A percentile compares a stretch with the other conserved stretches of the same genome.
phyloP scores from a whole-genome alignment of 1,140 invertebrate species.

The Chlorops oryzae region DNA sequence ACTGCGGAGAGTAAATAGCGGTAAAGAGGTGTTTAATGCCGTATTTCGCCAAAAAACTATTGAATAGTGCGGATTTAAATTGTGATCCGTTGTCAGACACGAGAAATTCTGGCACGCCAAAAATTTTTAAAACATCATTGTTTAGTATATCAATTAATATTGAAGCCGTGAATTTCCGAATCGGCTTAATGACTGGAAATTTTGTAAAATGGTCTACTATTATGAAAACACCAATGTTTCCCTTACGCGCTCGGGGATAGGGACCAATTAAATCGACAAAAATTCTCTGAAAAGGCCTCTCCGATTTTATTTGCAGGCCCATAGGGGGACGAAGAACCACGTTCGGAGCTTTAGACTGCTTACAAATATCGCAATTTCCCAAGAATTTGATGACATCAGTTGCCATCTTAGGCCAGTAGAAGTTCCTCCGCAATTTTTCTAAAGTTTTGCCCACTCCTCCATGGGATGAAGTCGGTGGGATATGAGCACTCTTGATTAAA shows the following conservation, averaged over 20 bases:
- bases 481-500: no score
- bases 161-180: background rate
- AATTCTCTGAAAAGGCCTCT: constrained; percentile 11
- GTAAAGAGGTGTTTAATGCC: constrained; percentile 8
- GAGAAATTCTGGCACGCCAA: constrained; percentile 11
- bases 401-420: no score
- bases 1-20: constrained; percentile 1
- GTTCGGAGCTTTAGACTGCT: background rate
- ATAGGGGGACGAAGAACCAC: background rate
- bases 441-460: constrained; percentile 1
- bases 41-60: background rate
- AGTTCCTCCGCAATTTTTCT: no score
- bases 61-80: constrained; percentile 6
- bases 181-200: constrained; percentile 1
- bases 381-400: no score
- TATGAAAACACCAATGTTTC: constrained; percentile 9
- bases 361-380: no score
- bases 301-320: constrained; percentile 1
- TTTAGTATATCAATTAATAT: background rate
- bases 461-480: constrained; percentile 1
- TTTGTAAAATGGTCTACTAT: constrained; percentile 6
- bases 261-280: constrained; percentile 14
- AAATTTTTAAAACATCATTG: constrained; percentile 3
- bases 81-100: constrained; percentile 12
- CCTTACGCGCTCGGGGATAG: constrained; percentile 11